Evolutionary conservation across 2,113 vertebrate genomes (phyloP).

Genomic region (Hystrix cristata): DNA sequence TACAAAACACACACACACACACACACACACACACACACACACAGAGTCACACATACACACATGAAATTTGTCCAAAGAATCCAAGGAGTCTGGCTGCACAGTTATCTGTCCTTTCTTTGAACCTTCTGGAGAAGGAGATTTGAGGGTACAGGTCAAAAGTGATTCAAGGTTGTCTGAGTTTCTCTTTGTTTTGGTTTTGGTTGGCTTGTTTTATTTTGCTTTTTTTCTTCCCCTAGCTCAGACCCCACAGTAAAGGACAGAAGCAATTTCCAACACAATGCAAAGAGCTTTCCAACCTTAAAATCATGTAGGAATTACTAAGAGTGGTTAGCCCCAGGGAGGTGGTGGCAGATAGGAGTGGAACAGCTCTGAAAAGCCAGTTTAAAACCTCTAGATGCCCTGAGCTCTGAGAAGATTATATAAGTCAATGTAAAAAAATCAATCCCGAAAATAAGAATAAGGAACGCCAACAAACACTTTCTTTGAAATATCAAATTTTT

Average conservation of each 20-base stretch:
- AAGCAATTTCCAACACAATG: neutral
- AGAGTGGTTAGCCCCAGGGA: neutral
- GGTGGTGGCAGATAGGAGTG: rapidly evolving
- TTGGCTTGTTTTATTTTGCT: neutral
- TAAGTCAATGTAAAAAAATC: neutral
- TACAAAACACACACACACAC: neutral
- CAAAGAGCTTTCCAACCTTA: conserved; percentile 5
- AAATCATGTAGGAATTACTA: neutral
- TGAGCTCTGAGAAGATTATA: conserved; percentile 34
- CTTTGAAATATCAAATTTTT: conserved; percentile 56
- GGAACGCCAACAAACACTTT: conserved; percentile 44
- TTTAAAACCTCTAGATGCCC: conserved; percentile 28
- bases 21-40: neutral
- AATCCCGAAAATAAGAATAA: conserved; percentile 48
- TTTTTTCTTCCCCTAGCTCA: neutral
- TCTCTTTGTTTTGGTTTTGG: neutral
- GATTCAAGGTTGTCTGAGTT: neutral
- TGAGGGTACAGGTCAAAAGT: neutral
- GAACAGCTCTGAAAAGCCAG: neutral
- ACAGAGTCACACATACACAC: neutral
- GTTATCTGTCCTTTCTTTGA: neutral
- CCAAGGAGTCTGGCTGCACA: neutral
- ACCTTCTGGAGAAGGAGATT: neutral
- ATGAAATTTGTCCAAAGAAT: neutral
- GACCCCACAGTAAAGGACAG: neutral